These are phyloP conservation scores for Drosophila silvestris DNA, from an alignment of 2,888 invertebrate genomes.

Conservation along the genomic window DNA sequence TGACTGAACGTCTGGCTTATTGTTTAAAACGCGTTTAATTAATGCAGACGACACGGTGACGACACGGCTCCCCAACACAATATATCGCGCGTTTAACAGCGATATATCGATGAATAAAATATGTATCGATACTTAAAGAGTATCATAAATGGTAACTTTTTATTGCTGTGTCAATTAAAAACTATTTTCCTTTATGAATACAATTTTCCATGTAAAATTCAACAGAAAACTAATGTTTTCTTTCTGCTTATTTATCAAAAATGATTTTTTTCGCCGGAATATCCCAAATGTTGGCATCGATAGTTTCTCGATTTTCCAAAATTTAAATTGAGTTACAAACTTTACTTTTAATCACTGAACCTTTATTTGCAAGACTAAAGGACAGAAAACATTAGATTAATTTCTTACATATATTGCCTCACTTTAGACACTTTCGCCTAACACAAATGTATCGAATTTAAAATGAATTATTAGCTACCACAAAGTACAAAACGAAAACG, in stretches of 20 bases:
- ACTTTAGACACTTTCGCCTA: constrained; percentile 49
- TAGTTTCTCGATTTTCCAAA: constrained; percentile 3
- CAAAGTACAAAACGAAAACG: constrained; percentile 49
- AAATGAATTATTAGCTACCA: constrained; percentile 42
- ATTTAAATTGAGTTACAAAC: not conserved
- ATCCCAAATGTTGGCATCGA: not conserved
- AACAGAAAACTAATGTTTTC: not conserved
- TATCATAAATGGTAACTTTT: not conserved
- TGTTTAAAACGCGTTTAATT: constrained; percentile 78
- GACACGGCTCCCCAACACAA: constrained; percentile 24
- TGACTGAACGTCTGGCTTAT: constrained; percentile 47
- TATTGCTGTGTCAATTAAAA: not conserved
- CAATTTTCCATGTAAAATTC: not conserved
- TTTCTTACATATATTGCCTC: constrained; percentile 58
- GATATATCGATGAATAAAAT: constrained; percentile 16
- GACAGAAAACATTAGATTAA: constrained; percentile 38
- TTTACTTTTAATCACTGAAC: constrained; percentile 39
- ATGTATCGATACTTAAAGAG: not conserved
- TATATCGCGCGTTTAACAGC: constrained; percentile 18
- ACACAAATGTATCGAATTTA: constrained; percentile 37
- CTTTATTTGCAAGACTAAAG: constrained; percentile 64
- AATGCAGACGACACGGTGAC: constrained; percentile 62
- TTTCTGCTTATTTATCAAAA: not conserved
- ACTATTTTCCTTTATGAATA: not conserved
- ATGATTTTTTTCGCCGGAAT: not conserved